Percentiles rank a stretch among this genome's conserved stretches.
Conservation (phyloP, 2,888 invertebrate genomes). For the Apamea sordens region DNA sequence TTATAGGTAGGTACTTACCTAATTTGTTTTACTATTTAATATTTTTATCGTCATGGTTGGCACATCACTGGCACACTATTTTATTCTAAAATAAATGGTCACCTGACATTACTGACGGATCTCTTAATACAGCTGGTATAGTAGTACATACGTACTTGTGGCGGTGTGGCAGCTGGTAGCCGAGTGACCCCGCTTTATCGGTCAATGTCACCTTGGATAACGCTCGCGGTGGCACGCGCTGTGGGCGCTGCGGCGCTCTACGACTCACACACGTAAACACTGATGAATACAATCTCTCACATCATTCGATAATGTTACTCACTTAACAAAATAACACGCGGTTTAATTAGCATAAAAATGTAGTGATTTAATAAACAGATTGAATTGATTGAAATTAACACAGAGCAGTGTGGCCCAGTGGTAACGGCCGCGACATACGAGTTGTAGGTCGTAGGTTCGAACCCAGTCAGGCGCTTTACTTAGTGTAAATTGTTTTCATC, state of each 20-base stretch:
- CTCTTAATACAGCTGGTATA: background rate
- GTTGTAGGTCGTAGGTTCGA: too few relatives aligned
- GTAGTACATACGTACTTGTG: background rate
- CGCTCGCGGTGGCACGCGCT: constrained; percentile 33
- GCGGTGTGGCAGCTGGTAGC: background rate
- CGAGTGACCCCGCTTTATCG: constrained; percentile 56
- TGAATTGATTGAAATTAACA: background rate
- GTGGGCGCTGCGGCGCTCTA: background rate
- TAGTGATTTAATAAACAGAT: constrained; percentile 1
- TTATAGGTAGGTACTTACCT: background rate
- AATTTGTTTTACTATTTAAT: background rate
- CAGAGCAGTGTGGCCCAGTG: background rate
- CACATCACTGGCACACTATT: background rate
- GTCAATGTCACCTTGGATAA: constrained; percentile 61
- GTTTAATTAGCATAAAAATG: constrained; percentile 1
- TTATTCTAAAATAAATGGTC: background rate
- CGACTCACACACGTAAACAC: constrained; percentile 16
- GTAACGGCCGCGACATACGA: too few relatives aligned
- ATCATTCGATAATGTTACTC: background rate
- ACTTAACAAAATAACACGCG: background rate
- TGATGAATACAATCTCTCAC: background rate
- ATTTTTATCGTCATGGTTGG: background rate
- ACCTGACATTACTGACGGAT: too few relatives aligned
- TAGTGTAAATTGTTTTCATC: too few relatives aligned
- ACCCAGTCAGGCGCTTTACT: too few relatives aligned